Base-by-base conservation (phyloP, 2,113 vertebrate genomes). In the Mesoclemmys tuberculata region DNA sequence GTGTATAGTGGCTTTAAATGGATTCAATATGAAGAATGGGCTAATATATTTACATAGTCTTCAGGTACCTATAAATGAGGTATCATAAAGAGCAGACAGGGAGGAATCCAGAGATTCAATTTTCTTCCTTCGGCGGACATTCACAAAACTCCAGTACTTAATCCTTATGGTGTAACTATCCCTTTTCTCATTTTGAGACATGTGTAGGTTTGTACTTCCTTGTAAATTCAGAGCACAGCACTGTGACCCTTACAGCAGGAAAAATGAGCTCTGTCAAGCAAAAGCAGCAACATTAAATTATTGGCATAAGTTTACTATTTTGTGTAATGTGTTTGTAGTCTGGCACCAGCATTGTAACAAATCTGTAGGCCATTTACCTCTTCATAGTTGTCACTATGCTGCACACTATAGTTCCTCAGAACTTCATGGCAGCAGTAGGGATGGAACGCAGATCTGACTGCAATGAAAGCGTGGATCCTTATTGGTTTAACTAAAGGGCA, bases 21-120 rank as follows among this genome's bases (percentile, higher is more conserved):
- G 74, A 77, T 27, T 77, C 13, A 0, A 7, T n/a, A 11, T 4
- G 3, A 44, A 41, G 2, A 2, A 1, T 16, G 0, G 0, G 3
- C 27, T 1, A 0, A 12, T 29, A 12, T 1, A 24, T 8, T 31
- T 18, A 8, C 3, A 1, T 3, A 0, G 0, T 19, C n/a, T 46
- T 54, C 61, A 31, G 12, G 24, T 10, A 3, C 18, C 29, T 46
- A 1, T 14, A 22, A 11, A 3, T 0, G 0, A 44, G 18, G n/a
- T 35, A 4, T 44, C 41, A 0, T 51, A 46, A 75, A 52, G 3
- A 41, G 31, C 55, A 93, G 41, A 22, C 9, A 79, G 41, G 12
- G 13, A 11, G 54, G 41, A 89, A 87, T 2, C 7, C n/a, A 8
- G 27, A 84, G 12, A 3, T 8, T 14, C 64, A 4, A 11, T 80